Evolutionary conservation across 2,888 invertebrate species (phyloP), one percentile per base, ranked within the genome.

Genomic region (Orthosia cruda): DNA sequence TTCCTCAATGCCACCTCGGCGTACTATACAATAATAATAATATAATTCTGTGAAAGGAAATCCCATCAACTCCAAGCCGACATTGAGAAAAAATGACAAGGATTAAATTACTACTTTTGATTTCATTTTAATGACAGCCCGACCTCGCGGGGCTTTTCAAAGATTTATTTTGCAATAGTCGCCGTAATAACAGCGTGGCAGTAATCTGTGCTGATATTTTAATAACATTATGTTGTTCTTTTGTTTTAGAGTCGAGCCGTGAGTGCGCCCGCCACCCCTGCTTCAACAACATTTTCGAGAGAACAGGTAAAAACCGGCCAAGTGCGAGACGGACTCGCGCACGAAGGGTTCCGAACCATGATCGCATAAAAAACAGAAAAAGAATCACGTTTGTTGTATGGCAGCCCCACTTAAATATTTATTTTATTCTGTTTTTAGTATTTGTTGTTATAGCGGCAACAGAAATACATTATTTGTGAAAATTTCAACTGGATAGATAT

Each of bases 161-260:
- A 87, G 83, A 86, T 86, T 91, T 89, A 87, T 90, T 88, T 87
- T 82, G 85, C 87, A 77, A 84, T 71, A 84, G 79, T 86, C 87
- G 82, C 67, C 71, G 78, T 86, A 78, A 78, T 85, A 80, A 73
- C 74, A 71, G 68, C 79, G 75, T 80, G 66, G 45, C 76, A 69
- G 67, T 71, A 75, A 85, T 76, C 77, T 81, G 77, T 79, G 18
- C 20, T 72, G 80, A 83, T 82, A 74, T 80, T 72, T 71, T 77
- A 70, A 77, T 77, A 75, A 69, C 71, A 45, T 74, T 47, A 54
- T 67, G 65, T 63, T 77, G 75, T 77, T 89, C 84, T 89, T 81
- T 95, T 94, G 93, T 95, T 95, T 75, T 92, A 97, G 97, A 93
- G 94, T 77, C 95, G 97, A 90, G 95, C 97, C 74, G 94, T 96